Conservation (phyloP, 2,113 vertebrate species). For the Rissa tridactyla region DNA sequence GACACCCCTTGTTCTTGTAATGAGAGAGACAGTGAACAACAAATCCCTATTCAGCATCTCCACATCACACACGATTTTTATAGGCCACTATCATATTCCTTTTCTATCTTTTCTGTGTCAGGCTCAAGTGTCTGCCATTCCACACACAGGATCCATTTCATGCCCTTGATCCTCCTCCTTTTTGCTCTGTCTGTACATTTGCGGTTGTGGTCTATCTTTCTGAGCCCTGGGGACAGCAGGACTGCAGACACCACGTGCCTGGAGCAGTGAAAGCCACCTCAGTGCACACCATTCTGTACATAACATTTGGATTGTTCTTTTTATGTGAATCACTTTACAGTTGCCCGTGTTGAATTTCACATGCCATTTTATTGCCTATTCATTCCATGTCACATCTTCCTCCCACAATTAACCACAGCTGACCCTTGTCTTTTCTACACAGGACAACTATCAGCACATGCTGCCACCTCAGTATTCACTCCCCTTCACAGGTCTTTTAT, state of each 20-base stretch:
- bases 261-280: neutral
- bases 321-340: neutral
- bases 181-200: neutral
- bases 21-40: neutral
- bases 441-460: neutral
- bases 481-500: neutral
- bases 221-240: neutral
- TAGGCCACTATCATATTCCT: neutral
- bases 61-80: neutral
- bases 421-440: neutral
- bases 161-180: neutral
- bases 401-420: neutral
- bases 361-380: neutral
- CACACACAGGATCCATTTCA: neutral
- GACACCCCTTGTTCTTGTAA: neutral
- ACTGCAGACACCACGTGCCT: rapidly evolving
- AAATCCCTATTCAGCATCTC: neutral
- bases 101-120: neutral
- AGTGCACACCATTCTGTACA: neutral
- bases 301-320: neutral
- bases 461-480: neutral
- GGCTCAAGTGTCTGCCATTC: neutral
- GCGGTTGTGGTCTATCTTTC: neutral
- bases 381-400: neutral
- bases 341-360: neutral